Base-by-base conservation (phyloP, 2,888 invertebrate genomes). In the Amiota minor region DNA sequence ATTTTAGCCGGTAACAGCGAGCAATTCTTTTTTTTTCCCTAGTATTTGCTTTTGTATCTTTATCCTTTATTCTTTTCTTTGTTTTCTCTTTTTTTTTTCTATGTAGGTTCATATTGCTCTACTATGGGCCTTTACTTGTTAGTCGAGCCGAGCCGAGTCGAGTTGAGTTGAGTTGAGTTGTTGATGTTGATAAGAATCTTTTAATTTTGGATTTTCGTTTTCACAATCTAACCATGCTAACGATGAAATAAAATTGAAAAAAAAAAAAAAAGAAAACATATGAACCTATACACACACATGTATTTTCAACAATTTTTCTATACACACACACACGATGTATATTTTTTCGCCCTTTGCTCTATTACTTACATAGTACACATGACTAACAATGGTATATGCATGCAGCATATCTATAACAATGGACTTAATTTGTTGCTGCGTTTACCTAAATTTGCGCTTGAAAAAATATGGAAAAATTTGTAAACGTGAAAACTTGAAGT, bases 121-220 rank as follows among this genome's bases (percentile, higher is more conserved):
- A n/a, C n/a, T n/a, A n/a, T n/a, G n/a, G n/a, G n/a, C 8, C 6
- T 35, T 45, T 46, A 45, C 10, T 59, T 59, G 35, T 35, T 35
- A 6, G 4, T 35, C 35, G 4, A 35, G 35, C 35, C 35, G 2
- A 35, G 35, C 35, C 2, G 35, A 35, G 35, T 35, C 6, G 35
- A 35, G 35, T 6, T 4, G 35, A 11, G 47, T 47, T 18, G 16
- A 65, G 65, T 47, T 65, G 47, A 6, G 67, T 53, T 68, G 67
- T 68, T 68, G 67, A 68, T 23, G 67, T 47, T 10, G 67, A 68
- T 68, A 68, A 68, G 67, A 68, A 68, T 53, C 67, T 68, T 68
- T 68, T 68, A 68, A 68, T 68, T 35, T 35, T 35, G 35, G 2
- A 35, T 35, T 68, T 68, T 50, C 46, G 23, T 68, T 68, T 68